A percentile compares a stretch with the other conserved stretches of the same genome.
Conservation (phyloP, 2,113 vertebrate species). For the Psophia crepitans region DNA sequence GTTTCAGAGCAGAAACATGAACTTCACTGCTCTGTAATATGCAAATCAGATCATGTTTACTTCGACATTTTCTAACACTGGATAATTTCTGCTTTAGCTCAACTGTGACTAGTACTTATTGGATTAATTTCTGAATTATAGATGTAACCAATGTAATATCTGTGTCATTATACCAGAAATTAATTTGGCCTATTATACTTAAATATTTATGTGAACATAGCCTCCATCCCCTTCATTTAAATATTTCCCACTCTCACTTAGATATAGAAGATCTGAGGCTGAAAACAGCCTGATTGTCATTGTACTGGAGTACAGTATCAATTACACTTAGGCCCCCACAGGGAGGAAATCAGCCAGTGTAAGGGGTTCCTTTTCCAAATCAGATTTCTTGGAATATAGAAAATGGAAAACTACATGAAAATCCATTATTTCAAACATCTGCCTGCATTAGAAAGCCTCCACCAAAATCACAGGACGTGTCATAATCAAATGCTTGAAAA, state of each 20-base stretch:
- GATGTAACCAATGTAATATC: neutral
- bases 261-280: neutral
- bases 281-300: neutral
- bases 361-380: constrained; percentile 17
- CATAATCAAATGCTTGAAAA: constrained; percentile 26
- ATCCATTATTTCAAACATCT: constrained; percentile 28
- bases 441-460: neutral
- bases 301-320: neutral
- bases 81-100: constrained; percentile 11
- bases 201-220: constrained; percentile 21
- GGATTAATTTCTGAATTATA: constrained; percentile 35
- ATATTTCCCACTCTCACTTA: neutral
- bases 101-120: neutral
- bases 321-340: neutral
- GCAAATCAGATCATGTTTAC: neutral
- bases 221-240: neutral
- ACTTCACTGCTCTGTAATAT: neutral
- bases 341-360: neutral
- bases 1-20: neutral
- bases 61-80: neutral
- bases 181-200: constrained; percentile 1
- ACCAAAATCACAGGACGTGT: neutral
- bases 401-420: neutral
- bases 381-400: neutral
- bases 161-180: constrained; percentile 16